Evolutionary conservation across 2,113 vertebrate genomes (phyloP).

Genomic region (Labeo catla): DNA sequence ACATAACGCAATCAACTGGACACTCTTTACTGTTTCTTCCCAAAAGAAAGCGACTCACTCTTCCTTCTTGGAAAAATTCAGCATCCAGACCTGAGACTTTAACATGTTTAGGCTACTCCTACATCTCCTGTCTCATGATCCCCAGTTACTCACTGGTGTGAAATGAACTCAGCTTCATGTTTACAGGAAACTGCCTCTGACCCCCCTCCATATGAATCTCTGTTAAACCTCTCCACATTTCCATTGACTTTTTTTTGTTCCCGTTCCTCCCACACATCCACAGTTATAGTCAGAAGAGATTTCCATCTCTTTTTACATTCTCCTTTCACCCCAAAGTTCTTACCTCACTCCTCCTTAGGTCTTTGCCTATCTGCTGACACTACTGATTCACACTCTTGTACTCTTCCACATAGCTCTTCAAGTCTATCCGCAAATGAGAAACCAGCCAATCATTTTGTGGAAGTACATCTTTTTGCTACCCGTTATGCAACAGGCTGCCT

Average conservation of each 20-base stretch:
- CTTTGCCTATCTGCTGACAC: slow-evolving; percentile 11
- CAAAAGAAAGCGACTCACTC: slow-evolving; percentile 18
- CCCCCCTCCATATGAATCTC: background rate
- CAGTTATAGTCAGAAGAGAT: slow-evolving; percentile 9
- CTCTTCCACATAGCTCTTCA: background rate
- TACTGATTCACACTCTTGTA: background rate
- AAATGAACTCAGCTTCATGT: slow-evolving; percentile 22
- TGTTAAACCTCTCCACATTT: slow-evolving; percentile 10
- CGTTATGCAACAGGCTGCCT: background rate
- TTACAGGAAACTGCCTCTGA: slow-evolving; percentile 23
- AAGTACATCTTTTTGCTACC: background rate
- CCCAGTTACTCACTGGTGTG: slow-evolving; percentile 12
- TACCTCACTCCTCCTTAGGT: slow-evolving; percentile 1
- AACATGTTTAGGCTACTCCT: slow-evolving; percentile 17
- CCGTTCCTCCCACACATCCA: background rate
- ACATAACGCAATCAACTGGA: background rate
- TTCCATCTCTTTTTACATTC: slow-evolving; percentile 10
- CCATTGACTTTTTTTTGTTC: background rate
- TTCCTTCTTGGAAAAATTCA: slow-evolving; percentile 13
- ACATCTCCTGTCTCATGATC: background rate
- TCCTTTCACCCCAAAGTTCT: background rate
- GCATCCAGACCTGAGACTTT: slow-evolving; percentile 12
- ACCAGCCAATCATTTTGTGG: background rate
- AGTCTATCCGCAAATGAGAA: background rate
- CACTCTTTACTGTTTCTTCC: background rate